Evolutionary conservation across 2,797 vertebrate genomes (phyloP).

Genomic region (Coregonus sp.): DNA sequence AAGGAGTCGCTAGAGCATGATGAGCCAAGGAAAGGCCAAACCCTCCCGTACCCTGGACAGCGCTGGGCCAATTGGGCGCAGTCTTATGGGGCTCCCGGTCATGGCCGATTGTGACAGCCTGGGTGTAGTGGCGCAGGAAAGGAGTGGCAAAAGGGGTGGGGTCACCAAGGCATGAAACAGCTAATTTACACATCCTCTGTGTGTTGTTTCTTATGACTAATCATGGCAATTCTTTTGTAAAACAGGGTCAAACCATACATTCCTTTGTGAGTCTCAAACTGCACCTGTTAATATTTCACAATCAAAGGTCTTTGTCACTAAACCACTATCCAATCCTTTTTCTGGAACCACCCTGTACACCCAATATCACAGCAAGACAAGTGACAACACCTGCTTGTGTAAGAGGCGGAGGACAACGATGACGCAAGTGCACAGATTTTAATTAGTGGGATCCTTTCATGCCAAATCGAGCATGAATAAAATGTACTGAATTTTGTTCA

Average conservation of each 20-base stretch:
- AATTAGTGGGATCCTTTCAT: not conserved
- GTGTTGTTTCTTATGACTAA: not conserved
- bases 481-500: not conserved
- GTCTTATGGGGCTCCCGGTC: too few species aligned
- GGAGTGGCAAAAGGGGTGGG: not conserved
- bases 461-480: not conserved
- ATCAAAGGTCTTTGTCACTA: too few species aligned
- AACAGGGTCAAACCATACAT: not conserved
- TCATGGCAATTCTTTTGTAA: not conserved
- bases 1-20: too few species aligned
- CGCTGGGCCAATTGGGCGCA: too few species aligned
- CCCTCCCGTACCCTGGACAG: too few species aligned
- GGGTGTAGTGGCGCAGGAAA: too few species aligned
- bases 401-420: not conserved
- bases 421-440: not conserved
- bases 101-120: too few species aligned
- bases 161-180: not conserved
- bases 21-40: too few species aligned
- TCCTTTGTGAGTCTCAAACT: not conserved
- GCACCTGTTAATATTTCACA: not conserved
- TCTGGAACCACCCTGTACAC: not conserved
- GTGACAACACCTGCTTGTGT: not conserved
- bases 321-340: too few species aligned
- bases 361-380: not conserved
- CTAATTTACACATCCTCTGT: not conserved